These are phyloP conservation scores for Drosophila ustulata DNA, from an alignment of 2,888 invertebrate genomes.

Conservation along the genomic window DNA sequence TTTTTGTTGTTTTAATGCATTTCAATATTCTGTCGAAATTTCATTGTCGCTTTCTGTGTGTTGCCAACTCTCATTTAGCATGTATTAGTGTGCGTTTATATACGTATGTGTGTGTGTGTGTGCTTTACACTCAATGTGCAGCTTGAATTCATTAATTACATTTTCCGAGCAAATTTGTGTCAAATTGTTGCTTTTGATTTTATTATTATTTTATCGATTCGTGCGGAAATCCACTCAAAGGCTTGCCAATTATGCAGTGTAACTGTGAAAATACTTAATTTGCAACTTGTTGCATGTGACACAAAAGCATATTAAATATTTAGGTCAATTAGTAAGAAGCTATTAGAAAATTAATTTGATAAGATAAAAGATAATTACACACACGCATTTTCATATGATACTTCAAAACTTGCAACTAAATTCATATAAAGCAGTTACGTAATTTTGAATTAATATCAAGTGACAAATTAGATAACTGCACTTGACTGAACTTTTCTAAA, in stretches of 20 bases:
- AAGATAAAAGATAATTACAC: slow-evolving; percentile 2
- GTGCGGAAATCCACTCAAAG: slow-evolving; percentile 27
- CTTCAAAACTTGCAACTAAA: background rate
- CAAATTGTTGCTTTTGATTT: slow-evolving; percentile 63
- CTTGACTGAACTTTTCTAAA: background rate
- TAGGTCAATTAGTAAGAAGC: slow-evolving; percentile 28
- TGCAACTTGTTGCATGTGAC: slow-evolving; percentile 46
- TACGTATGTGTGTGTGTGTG: slow-evolving; percentile 4
- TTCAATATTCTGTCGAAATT: slow-evolving; percentile 52
- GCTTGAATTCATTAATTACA: slow-evolving; percentile 54
- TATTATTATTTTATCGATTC: slow-evolving; percentile 55
- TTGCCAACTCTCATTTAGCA: slow-evolving; percentile 19
- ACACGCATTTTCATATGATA: background rate
- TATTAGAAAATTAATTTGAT: slow-evolving; percentile 19
- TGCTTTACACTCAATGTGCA: slow-evolving; percentile 20
- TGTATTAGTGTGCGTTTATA: background rate
- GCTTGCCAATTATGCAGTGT: slow-evolving; percentile 26
- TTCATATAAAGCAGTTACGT: background rate
- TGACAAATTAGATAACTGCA: background rate
- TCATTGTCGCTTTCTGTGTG: slow-evolving; percentile 44
- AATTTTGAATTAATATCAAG: background rate
- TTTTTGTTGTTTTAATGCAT: slow-evolving; percentile 44
- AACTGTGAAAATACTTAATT: slow-evolving; percentile 33
- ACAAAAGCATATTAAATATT: slow-evolving; percentile 34
- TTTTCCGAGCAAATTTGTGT: slow-evolving; percentile 53